Base-by-base conservation (phyloP, 2,888 invertebrate species). In the Volucella inflata region DNA sequence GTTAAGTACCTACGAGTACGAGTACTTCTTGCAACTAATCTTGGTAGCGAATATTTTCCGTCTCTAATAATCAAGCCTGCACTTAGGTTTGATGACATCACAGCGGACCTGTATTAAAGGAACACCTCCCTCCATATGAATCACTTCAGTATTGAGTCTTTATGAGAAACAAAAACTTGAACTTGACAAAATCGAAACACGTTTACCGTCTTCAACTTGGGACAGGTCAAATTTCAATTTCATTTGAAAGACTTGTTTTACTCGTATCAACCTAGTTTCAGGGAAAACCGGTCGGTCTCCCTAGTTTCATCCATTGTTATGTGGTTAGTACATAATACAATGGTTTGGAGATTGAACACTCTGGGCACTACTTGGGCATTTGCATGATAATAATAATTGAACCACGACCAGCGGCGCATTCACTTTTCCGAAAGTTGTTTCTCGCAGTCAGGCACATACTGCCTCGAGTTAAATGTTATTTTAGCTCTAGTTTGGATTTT, bases 221-320 rank as follows among this genome's bases (percentile, higher is more conserved):
- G 30, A 30, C 17, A 40, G 10, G n/a, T 65, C 40, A 65, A 55
- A 44, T 68, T 68, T 55, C 44, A 55, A 44, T 55, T 68, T 68
- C 68, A 68, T 55, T 55, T 6, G 14, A 1, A 55, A 14, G n/a
- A 53, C 8, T 36, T 12, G 21, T n/a, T 10, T 21, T 12, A 30
- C 30, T 30, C 30, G 30, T 30, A 16, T 44, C 38, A 64, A 50
- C 64, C 64, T 50, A 38, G 38, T 55, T 55, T 30, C 44, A 55
- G 46, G 53, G 8, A 16, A 30, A 68, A 30, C 53, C 53, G 30
- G 65, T 65, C 65, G 16, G 51, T 42, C 44, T 67, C 30, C 30
- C 30, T 30, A 30, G 30, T 6, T n/a, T 30, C 30, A 30, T 30
- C 30, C 30, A 44, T 67, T 68, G 55, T 55, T n/a, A 44, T 53